A percentile compares a stretch with the other conserved stretches of the same genome.
Evolutionary conservation across 92 coral and sea anemone genomes (phyloP).

Genomic region (Epizoanthus rinbou): DNA sequence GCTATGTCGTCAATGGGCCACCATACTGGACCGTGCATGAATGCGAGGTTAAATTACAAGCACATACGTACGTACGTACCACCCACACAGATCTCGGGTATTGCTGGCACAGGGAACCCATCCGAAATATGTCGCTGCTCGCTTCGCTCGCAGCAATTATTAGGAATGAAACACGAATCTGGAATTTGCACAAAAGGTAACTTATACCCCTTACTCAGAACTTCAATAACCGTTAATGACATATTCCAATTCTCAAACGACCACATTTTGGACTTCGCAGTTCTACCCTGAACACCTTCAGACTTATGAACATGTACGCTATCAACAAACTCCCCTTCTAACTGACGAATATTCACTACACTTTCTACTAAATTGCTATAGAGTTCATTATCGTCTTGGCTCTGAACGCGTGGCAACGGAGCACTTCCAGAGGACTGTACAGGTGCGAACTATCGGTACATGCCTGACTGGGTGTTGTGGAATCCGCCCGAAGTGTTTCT

Average conservation of each 20-base stretch:
- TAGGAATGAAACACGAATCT: no score
- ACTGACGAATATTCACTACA: background rate
- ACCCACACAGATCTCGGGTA: no score
- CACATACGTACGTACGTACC: no score
- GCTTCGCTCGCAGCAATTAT: no score
- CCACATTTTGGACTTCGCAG: background rate
- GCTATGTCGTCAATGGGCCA: no score
- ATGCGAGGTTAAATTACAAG: no score
- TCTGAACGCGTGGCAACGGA: background rate
- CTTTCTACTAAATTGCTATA: conserved; percentile 1
- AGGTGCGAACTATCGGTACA: background rate
- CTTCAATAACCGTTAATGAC: background rate
- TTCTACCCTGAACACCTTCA: conserved; percentile 2
- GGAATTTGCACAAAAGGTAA: no score
- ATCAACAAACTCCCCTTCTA: conserved; percentile 14
- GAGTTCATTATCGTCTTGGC: background rate
- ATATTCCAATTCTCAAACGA: conserved; percentile 12
- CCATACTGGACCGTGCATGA: no score
- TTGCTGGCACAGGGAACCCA: no score
- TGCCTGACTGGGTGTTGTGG: conserved; percentile 5
- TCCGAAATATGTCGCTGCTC: no score
- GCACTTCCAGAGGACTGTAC: conserved; percentile 2
- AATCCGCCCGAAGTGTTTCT: conserved; percentile 9
- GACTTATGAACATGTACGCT: background rate
- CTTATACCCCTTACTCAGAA: no score